Base-by-base conservation (phyloP, 2,113 vertebrate species). In the Scomber colias region DNA sequence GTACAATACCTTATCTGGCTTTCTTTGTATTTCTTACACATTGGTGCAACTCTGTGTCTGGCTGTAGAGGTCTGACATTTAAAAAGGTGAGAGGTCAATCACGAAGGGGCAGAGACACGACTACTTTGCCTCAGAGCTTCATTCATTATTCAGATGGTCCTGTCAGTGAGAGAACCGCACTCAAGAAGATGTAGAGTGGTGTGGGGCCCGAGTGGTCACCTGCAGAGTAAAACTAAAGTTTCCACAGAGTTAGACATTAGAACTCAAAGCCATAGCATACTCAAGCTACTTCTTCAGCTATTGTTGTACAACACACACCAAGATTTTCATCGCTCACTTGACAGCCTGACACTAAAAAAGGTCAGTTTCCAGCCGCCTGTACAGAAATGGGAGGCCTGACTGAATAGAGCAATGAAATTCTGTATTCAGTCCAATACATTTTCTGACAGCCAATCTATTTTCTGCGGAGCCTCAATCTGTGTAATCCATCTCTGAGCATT, bases 71-170 rank as follows among this genome's bases (percentile, higher is more conserved):
- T 24, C 54, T 84, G 83, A 78, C 75, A 80, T 90, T 93, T 91
- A 53, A 75, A 87, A 84, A 84, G 82, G 83, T 89, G 69, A 89
- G 62, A 83, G 86, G 90, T 92, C 88, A 88, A 70, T 71, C 50
- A 17, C 9, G 14, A 80, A 16, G 30, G 72, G 82, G 78, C 15
- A 44, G 60, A 79, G 70, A 66, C 81, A 77, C 21, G 54, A 55
- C 82, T 61, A 69, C 86, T 81, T 76, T 82, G 74, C 84, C 46
- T 79, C 64, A 77, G 67, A 64, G 51, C 76, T 79, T 88, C 80
- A 93, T 94, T 91, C 71, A 94, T 94, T 92, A 94, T 92, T 94
- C 82, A 94, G 66, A 63, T 21, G 2, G 31, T 45, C 70, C 87
- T 89, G 90, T 90, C 91, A 92, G 77, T 31, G 35, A 72, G 66